Base-by-base conservation (phyloP, 2,888 invertebrate species). In the Cryptocephalus moraei region DNA sequence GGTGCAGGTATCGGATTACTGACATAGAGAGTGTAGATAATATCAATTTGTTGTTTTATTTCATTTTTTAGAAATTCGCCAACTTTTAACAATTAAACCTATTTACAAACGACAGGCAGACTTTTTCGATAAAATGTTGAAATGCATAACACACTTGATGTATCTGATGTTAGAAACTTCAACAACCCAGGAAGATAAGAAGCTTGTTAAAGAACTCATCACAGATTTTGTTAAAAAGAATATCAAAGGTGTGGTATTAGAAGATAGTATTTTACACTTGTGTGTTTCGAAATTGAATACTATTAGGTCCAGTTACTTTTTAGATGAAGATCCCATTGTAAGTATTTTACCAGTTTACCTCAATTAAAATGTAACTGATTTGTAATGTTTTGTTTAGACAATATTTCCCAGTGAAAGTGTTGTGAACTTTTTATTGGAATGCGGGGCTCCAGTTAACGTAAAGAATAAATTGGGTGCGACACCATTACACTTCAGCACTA, bases 191-290 rank as follows among this genome's bases (percentile, higher is more conserved):
- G 74, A 75, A 43, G 74, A 81, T 54, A 73, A 71, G 52, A 61
- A 66, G 42, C 55, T 69, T 44, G 75, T 76, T 1, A 67, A 57
- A 32, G 62, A 70, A 46, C 62, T 77, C 40, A 77, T 86, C 10
- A 73, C 73, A 46, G 67, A 71, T 55, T 72, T 84, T 44, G 76
- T 85, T 32, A 75, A 73, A 45, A 70, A 75, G 50, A 81, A 85
- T 69, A 80, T 86, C 45, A 78, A 80, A 53, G 84, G 84, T 58
- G 79, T 82, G 8, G 76, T 75, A 61, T 77, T 81, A 48, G 84
- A 84, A 50, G 89, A 91, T 68, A 81, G 88, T n/a, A 74, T 92
- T 53, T 76, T 94, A 50, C 93, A 93, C 74, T 76, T 92, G 55
- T 84, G 86, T 62, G 86, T 86, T 47, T 86, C 84, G 39, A 81